Evolutionary conservation across 1,140 invertebrate genomes (phyloP).

Genomic region (Cyrtorhinus lividipennis): DNA sequence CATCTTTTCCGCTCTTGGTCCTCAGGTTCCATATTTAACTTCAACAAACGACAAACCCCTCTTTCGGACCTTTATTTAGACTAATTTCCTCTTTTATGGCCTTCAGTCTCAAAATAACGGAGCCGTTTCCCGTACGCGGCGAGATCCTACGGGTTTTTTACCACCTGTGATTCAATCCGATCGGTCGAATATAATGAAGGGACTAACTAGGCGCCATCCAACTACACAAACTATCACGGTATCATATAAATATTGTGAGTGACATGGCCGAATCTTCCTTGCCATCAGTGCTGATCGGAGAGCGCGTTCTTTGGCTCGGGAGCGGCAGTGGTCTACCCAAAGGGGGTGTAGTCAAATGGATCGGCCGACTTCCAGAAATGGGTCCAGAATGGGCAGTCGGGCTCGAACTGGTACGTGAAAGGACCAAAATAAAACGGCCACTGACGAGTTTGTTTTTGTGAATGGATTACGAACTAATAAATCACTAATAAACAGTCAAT

Average conservation of each 20-base stretch:
- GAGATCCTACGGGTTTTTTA: too few species aligned
- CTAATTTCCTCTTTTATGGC: background rate
- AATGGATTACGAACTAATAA: background rate
- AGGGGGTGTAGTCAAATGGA: conserved; percentile 37
- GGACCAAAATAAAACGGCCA: background rate
- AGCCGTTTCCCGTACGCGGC: too few species aligned
- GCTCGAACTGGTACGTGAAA: conserved; percentile 34
- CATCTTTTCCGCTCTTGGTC: background rate
- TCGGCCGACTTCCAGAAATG: conserved; percentile 36
- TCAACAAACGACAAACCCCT: background rate
- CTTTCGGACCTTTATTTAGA: too few species aligned
- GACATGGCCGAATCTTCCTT: too few species aligned
- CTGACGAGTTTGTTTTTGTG: background rate
- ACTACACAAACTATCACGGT: too few species aligned
- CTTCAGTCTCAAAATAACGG: too few species aligned
- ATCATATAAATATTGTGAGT: too few species aligned
- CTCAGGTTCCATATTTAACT: background rate
- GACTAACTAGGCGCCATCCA: too few species aligned
- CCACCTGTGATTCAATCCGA: too few species aligned
- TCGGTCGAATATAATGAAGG: too few species aligned
- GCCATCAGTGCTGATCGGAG: conserved; percentile 32
- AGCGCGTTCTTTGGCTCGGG: conserved; percentile 40
- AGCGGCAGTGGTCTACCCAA: conserved; percentile 34
- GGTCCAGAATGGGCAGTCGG: conserved; percentile 37
- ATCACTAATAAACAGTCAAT: background rate